Percentiles rank a stretch among this genome's conserved stretches.
Evolutionary conservation across 1,140 invertebrate species (phyloP).

Genomic region (Oppia nitens): DNA sequence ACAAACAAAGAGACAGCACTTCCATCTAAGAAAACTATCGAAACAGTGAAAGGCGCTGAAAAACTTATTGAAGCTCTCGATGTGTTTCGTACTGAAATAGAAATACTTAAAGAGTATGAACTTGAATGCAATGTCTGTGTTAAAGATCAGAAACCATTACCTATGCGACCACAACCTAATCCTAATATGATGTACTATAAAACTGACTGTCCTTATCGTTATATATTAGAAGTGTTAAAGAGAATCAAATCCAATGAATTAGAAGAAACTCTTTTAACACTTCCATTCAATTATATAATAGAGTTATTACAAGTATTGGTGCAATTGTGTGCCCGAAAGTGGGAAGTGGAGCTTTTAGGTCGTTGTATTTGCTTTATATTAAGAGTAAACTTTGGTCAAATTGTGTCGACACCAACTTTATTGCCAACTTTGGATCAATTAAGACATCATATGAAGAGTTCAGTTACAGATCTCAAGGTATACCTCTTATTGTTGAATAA

Average conservation of each 20-base stretch:
- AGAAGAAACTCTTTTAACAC: slow-evolving; percentile 65
- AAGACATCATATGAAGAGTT: neutral
- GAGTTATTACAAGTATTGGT: slow-evolving; percentile 56
- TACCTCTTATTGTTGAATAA: too few species aligned
- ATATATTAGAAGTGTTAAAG: slow-evolving; percentile 56
- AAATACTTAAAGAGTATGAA: slow-evolving; percentile 24
- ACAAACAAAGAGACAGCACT: slow-evolving; percentile 44
- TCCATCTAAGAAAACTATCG: slow-evolving; percentile 72
- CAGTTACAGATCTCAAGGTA: neutral
- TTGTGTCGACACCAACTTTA: slow-evolving; percentile 7
- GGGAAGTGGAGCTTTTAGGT: slow-evolving; percentile 53
- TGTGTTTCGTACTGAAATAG: slow-evolving; percentile 42
- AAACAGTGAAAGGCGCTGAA: slow-evolving; percentile 80
- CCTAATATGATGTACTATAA: slow-evolving; percentile 58
- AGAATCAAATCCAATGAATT: slow-evolving; percentile 62
- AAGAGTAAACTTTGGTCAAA: slow-evolving; percentile 18
- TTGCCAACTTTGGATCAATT: slow-evolving; percentile 9
- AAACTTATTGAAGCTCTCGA: slow-evolving; percentile 70
- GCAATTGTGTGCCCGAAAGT: slow-evolving; percentile 42
- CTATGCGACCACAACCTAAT: slow-evolving; percentile 34
- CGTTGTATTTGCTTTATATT: slow-evolving; percentile 48
- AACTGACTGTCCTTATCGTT: slow-evolving; percentile 51
- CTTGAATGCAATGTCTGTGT: slow-evolving; percentile 21
- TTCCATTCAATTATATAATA: slow-evolving; percentile 64
- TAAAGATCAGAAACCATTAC: slow-evolving; percentile 21